Evolutionary conservation across 2,113 vertebrate genomes (phyloP).

Genomic region (Gallinago paraguaiae): DNA sequence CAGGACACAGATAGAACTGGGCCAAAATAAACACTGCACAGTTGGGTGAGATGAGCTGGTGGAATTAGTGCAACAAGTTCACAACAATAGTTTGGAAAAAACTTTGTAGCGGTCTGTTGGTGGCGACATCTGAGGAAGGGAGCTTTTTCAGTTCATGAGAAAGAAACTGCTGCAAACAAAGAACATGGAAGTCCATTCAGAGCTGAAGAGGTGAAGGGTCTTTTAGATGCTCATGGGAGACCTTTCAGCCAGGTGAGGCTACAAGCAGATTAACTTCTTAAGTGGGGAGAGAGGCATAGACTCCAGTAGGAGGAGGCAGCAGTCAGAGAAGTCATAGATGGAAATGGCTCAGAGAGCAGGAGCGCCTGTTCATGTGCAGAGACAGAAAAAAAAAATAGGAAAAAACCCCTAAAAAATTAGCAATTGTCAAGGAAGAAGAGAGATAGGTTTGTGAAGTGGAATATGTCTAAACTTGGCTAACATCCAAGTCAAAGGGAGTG

Average conservation of each 20-base stretch:
- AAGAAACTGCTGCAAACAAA: not conserved
- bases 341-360: not conserved
- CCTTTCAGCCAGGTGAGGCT: not conserved
- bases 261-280: not conserved
- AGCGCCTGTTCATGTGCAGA: not conserved
- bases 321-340: not conserved
- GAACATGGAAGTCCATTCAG: not conserved
- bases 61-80: not conserved
- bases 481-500: not conserved
- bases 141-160: not conserved
- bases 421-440: not conserved
- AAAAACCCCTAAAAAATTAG: not conserved
- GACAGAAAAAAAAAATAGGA: rapidly evolving
- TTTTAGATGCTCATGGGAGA: not conserved
- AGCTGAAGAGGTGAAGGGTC: not conserved
- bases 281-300: not conserved
- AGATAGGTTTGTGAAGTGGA: slow-evolving; percentile 19
- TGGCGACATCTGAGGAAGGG: not conserved
- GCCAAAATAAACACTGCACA: not conserved
- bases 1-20: not conserved
- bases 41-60: not conserved
- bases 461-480: slow-evolving; percentile 19
- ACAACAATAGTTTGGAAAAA: not conserved
- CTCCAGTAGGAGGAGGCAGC: not conserved
- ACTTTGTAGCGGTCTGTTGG: not conserved